Percentiles rank a stretch among this genome's conserved stretches.
Evolutionary conservation across 2,797 vertebrate species (phyloP).

Genomic region (Darevskia mixta): DNA sequence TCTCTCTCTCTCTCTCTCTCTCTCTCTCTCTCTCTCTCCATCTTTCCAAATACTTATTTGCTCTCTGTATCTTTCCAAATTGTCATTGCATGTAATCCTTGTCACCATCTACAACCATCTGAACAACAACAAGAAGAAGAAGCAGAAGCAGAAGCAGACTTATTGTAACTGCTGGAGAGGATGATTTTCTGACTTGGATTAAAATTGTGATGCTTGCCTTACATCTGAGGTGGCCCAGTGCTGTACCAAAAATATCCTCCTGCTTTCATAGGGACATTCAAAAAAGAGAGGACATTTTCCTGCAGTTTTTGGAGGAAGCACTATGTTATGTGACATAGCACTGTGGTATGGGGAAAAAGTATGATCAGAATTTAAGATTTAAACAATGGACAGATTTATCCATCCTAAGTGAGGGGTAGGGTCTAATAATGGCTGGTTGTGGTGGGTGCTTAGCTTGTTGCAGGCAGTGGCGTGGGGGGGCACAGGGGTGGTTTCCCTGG

Average conservation of each 20-base stretch:
- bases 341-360: too few species aligned
- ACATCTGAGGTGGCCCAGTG: neutral
- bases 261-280: too few species aligned
- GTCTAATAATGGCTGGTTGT: neutral
- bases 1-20: too few species aligned
- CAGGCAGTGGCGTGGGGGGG: neutral
- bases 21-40: neutral
- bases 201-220: neutral
- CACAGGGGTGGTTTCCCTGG: too few species aligned
- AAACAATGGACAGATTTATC: too few species aligned
- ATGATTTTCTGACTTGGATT: neutral
- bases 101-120: neutral
- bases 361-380: too few species aligned
- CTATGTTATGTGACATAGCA: too few species aligned
- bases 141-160: neutral
- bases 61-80: neutral
- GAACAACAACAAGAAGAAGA: neutral
- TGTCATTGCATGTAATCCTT: neutral
- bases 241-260: too few species aligned
- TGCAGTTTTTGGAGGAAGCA: too few species aligned
- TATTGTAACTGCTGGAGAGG: neutral
- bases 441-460: neutral
- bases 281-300: too few species aligned
- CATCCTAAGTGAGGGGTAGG: too few species aligned
- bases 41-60: neutral